Base-by-base conservation (phyloP, 2,797 vertebrate species). In the Semaprochilodus insignis region DNA sequence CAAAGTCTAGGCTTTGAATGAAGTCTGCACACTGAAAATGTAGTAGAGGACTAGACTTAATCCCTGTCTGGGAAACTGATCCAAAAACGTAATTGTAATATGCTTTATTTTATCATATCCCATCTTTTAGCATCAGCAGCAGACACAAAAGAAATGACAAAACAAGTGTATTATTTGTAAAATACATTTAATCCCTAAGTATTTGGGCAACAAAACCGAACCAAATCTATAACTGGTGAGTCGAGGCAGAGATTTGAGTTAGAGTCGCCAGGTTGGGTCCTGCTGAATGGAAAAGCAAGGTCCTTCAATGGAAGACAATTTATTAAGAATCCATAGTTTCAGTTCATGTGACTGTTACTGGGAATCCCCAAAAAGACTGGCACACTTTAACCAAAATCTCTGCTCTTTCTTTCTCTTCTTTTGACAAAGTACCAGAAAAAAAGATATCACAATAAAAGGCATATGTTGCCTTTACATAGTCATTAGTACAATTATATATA, bases 141-240 rank as follows among this genome's bases (percentile, higher is more conserved):
- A 84, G 78, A 78, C 69, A 21, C 84, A 55, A 13, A 17, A 57
- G 34, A 23, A 80, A 65, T 25, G 23, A 72, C 57, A 79, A 10
- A 2, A 57, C 40, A 52, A 21, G 76, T 15, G n/a, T 67, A 74
- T 86, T 94, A 91, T 89, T 94, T 94, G 93, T 93, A 94, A 95
- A 95, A 94, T 92, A 95, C 93, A 95, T 94, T 94, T 94, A 94
- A 92, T 95, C 93, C 91, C 92, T 93, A 93, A 90, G 93, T 94
- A 94, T 90, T 91, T 89, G 90, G 91, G 92, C 90, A 93, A 94
- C 63, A 87, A 82, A 85, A 83, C 73, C 85, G 83, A 89, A 89
- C 73, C 85, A 86, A 90, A 90, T 91, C 87, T 90, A 78, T 74
- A 83, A 81, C 83, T 87, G 87, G 31, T 86, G 81, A 86, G 14